Conservation (phyloP, 2,888 invertebrate species). For the Ormyrus labotus region DNA sequence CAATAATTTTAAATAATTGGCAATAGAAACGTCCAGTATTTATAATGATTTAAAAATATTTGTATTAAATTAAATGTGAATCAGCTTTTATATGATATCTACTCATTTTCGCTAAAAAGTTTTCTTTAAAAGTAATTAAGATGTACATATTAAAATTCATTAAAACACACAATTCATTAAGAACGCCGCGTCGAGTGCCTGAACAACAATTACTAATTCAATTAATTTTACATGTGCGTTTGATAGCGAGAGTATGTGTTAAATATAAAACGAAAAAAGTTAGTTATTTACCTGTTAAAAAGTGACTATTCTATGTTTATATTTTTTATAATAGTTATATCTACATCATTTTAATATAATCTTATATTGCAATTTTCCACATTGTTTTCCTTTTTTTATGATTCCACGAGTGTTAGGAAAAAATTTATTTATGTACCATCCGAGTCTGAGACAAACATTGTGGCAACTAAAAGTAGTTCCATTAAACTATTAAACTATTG, state of each 20-base stretch:
- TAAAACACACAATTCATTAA: conserved; percentile 53
- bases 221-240: conserved; percentile 54
- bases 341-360: conserved; percentile 66
- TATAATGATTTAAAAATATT: conserved; percentile 61
- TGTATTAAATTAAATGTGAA: conserved; percentile 60
- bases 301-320: conserved; percentile 71
- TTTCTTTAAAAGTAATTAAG: conserved; percentile 40
- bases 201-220: conserved; percentile 51
- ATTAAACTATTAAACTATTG: conserved; percentile 26
- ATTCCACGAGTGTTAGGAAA: conserved; percentile 46
- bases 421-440: conserved; percentile 55
- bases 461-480: conserved; percentile 48
- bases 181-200: conserved; percentile 63
- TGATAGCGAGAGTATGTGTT: conserved; percentile 56
- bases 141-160: conserved; percentile 51
- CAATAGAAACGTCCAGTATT: conserved; percentile 65
- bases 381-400: conserved; percentile 50
- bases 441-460: conserved; percentile 28
- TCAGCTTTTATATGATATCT: conserved; percentile 31
- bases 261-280: conserved; percentile 62
- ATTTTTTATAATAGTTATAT: conserved; percentile 71
- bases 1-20: conserved; percentile 43
- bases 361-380: conserved; percentile 60
- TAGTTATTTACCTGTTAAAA: conserved; percentile 72
- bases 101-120: conserved; percentile 42